Percentiles rank a stretch among this genome's conserved stretches.
Conservation (phyloP, 2,888 invertebrate species). For the Yponomeuta sedellus region DNA sequence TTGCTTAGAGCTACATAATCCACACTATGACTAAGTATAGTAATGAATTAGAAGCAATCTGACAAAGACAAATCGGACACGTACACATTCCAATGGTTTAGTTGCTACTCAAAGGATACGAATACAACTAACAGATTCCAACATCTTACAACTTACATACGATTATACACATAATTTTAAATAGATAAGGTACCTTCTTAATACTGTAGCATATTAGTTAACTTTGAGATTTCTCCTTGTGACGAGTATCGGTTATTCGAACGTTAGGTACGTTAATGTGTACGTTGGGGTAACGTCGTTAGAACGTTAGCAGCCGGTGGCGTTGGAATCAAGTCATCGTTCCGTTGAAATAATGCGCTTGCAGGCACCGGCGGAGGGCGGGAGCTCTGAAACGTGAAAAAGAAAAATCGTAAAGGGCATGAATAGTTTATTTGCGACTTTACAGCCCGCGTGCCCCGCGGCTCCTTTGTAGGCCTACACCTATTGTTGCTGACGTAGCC, state of each 20-base stretch:
- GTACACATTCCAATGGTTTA: not conserved
- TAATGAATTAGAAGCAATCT: slow-evolving; percentile 1
- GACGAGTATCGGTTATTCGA: slow-evolving; percentile 20
- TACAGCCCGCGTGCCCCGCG: not conserved
- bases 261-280: slow-evolving; percentile 45
- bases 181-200: slow-evolving; percentile 3
- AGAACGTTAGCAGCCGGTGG: slow-evolving; percentile 20
- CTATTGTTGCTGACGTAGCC: too few relatives aligned
- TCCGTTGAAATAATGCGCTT: slow-evolving; percentile 56
- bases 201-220: slow-evolving; percentile 6
- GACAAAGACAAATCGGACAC: not conserved
- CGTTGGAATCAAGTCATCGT: slow-evolving; percentile 55
- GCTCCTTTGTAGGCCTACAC: too few relatives aligned
- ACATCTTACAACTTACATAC: not conserved
- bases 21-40: not conserved
- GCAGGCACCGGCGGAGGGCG: slow-evolving; percentile 65
- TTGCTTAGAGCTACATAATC: not conserved
- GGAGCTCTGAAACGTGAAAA: slow-evolving; percentile 57
- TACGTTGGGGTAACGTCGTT: slow-evolving; percentile 20
- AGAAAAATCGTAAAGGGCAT: not conserved
- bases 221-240: slow-evolving; percentile 12
- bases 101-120: not conserved
- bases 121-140: not conserved
- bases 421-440: not conserved
- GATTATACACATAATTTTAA: not conserved